Evolutionary conservation across 2,113 vertebrate genomes (phyloP), one percentile per base, ranked within the genome.

Genomic region (Agelaius tricolor): DNA sequence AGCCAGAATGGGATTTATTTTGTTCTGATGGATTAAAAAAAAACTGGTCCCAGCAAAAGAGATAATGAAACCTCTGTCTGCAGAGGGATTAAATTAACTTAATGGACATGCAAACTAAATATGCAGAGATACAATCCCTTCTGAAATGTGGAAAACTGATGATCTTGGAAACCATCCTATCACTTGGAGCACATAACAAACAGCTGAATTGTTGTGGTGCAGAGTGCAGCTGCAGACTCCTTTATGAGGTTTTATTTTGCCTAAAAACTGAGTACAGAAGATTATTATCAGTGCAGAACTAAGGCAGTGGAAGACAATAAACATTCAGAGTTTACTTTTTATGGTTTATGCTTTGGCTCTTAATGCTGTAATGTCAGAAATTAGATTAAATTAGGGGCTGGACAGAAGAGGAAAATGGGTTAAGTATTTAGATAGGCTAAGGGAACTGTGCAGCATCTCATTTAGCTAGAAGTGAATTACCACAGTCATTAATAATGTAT

Each of bases 1-100:
- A 90, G 39, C 31, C 30, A 72, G 43, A 74, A 91, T 72, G 22
- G 82, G 59, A 94, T 90, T 94, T 94, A 83, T 94, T 69, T 92
- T 86, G 65, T 89, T 88, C 73, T 71, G 68, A 94, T 67, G 72
- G 80, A 84, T 93, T 84, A 39, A 74, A 94, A 90, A 90, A 63
- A 80, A 85, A 83, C 87, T 4, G 75, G 95, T 71, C 46, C 23
- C 47, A 88, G 76, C 27, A 90, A 90, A 90, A 59, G 24, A 90
- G 85, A 83, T 90, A 96, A 90, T 69, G 84, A 86, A 95, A 72
- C 51, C 72, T 15, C 35, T 33, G 82, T 93, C 79, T 94, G 68
- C 49, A 90, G 80, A 81, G 52, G 47, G 88, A 93, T 90, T 80
- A 94, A 94, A 96, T 94, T 91, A 86, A 85, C 57, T 87, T 94